Percentiles rank a stretch among this genome's conserved stretches.
These are phyloP conservation scores for Oscheius onirici DNA, from an alignment of 2,888 invertebrate species.

Conservation along the genomic window DNA sequence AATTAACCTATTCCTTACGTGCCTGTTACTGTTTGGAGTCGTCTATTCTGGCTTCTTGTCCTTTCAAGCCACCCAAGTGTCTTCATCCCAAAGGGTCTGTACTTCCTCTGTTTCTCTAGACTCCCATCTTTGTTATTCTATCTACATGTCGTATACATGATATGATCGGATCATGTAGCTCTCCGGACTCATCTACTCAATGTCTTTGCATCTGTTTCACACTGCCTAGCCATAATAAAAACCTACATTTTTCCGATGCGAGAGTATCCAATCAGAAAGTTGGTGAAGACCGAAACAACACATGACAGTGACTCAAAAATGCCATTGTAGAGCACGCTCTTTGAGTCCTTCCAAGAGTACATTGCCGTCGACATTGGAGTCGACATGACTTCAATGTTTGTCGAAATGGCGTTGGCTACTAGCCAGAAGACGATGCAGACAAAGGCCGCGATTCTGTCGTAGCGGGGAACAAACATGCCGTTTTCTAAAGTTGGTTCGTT, in stretches of 20 bases:
- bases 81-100: too few species aligned
- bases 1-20: too few species aligned
- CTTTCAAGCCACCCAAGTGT: too few species aligned
- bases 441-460: constrained; percentile 46
- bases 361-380: constrained; percentile 51
- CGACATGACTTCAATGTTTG: constrained; percentile 56
- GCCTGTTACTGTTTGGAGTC: too few species aligned
- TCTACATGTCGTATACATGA: too few species aligned
- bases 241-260: constrained; percentile 49
- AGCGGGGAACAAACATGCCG: constrained; percentile 43
- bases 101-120: too few species aligned
- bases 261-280: constrained; percentile 50
- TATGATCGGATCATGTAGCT: too few species aligned
- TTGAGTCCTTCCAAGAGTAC: constrained; percentile 53
- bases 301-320: constrained; percentile 52
- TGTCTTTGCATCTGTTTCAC: too few species aligned
- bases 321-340: constrained; percentile 47
- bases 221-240: not conserved
- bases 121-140: too few species aligned
- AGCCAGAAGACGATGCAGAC: constrained; percentile 55
- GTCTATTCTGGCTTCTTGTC: too few species aligned
- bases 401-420: constrained; percentile 50
- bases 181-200: too few species aligned
- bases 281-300: constrained; percentile 48
- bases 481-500: not conserved